A percentile compares a stretch with the other conserved stretches of the same genome.
phyloP scores from a whole-genome alignment of 2,797 vertebrate species.

The Tokudaia tokunoshimensis region DNA sequence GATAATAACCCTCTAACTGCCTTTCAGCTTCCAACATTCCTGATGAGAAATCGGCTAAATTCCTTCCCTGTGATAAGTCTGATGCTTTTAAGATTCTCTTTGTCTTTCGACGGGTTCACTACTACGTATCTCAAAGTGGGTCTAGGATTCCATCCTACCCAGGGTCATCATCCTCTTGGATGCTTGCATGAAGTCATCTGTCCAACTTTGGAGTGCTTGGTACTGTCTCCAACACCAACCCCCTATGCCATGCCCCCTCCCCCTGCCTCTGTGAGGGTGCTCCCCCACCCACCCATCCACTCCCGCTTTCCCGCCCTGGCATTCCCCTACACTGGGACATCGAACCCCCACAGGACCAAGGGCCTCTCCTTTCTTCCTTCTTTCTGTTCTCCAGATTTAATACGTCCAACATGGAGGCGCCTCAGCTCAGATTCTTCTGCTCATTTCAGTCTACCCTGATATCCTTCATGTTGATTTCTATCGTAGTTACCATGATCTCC shows the following conservation, averaged over 20 bases:
- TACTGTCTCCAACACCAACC: not conserved
- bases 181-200: not conserved
- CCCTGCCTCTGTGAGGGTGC: too few species aligned
- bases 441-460: not conserved
- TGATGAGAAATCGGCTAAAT: not conserved
- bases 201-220: not conserved
- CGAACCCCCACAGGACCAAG: too few species aligned
- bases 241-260: too few species aligned
- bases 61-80: not conserved
- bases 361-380: not conserved
- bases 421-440: not conserved
- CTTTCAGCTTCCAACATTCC: not conserved
- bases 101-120: not conserved
- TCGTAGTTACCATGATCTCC: not conserved
- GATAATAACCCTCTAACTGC: not conserved
- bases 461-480: not conserved
- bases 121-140: not conserved
- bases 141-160: not conserved
- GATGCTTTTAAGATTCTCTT: not conserved
- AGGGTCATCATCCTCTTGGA: not conserved
- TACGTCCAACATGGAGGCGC: not conserved
- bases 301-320: too few species aligned
- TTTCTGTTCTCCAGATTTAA: not conserved
- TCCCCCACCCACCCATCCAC: too few species aligned
- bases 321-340: too few species aligned